Base-by-base conservation (phyloP, 2,113 vertebrate genomes). In the Pteruthius melanotis region DNA sequence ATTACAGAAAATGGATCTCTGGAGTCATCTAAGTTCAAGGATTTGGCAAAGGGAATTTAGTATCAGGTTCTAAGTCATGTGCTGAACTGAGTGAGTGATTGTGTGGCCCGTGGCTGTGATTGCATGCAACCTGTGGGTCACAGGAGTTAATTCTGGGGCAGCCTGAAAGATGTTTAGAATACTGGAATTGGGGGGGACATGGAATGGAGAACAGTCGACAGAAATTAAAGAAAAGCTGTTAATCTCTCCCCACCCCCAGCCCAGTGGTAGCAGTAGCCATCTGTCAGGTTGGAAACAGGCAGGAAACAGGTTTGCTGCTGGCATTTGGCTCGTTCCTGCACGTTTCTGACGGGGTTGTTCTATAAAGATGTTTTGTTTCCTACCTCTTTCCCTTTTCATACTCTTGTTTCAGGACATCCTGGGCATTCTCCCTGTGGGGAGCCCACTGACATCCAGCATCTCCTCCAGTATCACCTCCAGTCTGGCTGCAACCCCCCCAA, bases 401-500 rank as follows among this genome's bases (percentile, higher is more conserved):
- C 54, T 97, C 88, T 98, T 84, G 11, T 97, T 98, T 92, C 97
- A 99, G 99, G 99, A 99, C 93, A 86, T 99, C 97, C 95, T 99
- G 97, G 99, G 99, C 93, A 99, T 99, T 97, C 98, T 99, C 89
- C 99, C 99, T 0, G 99, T 99, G 93, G 99, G 99, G 76, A 99
- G 99, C 95, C 99, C 99, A 3, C 93, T 99, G 96, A 98, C 98
- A 89, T 98, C 98, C 89, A 99, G 99, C 97, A 98, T 99, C 93
- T 99, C 99, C 90, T 99, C 99, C 96, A 99, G 99, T 53, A 98
- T 99, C 93, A 99, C 99, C 72, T 99, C 99, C 93, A 99, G 99
- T 96, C 97, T 99, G 97, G 99, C 99, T 44, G 99, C 99, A 81
- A 99, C 99, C 0, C 99, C 99, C 15, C 99, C 99, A 5, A 99